phyloP scores from a whole-genome alignment of 1,140 invertebrate genomes.

The Gonatopus flavifemur region DNA sequence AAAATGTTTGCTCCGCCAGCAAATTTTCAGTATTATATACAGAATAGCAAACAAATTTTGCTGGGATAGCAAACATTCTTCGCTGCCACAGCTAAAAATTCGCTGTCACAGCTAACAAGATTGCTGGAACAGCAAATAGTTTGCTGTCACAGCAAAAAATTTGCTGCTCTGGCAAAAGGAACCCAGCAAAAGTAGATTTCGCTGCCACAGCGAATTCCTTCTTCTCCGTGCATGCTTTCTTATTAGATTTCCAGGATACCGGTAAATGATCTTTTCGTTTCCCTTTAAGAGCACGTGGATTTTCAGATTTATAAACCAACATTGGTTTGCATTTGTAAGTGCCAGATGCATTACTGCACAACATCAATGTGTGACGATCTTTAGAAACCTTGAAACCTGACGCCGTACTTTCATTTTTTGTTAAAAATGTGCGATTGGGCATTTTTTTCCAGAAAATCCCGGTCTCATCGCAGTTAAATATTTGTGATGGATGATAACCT shows the following conservation, averaged over 20 bases:
- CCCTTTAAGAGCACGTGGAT: neutral
- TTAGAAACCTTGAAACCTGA: slow-evolving; percentile 53
- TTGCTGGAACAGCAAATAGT: too few species aligned
- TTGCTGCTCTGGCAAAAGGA: too few species aligned
- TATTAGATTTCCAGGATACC: slow-evolving; percentile 30
- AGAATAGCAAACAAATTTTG: too few species aligned
- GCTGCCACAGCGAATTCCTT: too few species aligned
- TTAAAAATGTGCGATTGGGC: neutral
- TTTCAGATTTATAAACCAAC: neutral
- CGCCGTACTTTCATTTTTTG: slow-evolving; percentile 3
- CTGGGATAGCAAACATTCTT: too few species aligned
- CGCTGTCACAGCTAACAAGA: too few species aligned
- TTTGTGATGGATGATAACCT: neutral
- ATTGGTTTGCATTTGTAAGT: neutral
- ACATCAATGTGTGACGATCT: slow-evolving; percentile 45
- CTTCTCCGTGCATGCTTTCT: too few species aligned
- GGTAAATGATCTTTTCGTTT: neutral
- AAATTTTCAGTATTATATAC: too few species aligned
- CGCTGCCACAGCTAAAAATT: too few species aligned
- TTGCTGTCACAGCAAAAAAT: too few species aligned
- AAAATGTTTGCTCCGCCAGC: too few species aligned
- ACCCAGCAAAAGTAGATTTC: too few species aligned
- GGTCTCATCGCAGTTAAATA: neutral
- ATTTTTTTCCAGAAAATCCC: neutral
- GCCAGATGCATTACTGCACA: neutral